Conservation (phyloP, 2,113 vertebrate genomes). For the Terrapene triunguis region DNA sequence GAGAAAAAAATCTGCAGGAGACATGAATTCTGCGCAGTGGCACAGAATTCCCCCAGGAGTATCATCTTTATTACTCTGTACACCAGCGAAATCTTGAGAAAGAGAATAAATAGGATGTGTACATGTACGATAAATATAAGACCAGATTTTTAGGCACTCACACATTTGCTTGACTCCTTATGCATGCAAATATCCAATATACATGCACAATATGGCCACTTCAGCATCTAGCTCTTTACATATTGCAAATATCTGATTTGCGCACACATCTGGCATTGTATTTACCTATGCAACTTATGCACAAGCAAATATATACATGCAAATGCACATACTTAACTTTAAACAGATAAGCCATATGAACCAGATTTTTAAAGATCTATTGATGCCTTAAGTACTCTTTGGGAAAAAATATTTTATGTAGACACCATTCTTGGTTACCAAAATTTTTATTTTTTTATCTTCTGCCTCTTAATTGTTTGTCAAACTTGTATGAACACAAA, state of each 20-base stretch:
- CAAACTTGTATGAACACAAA: neutral
- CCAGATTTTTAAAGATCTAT: neutral
- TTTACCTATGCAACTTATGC: neutral
- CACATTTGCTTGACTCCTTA: neutral
- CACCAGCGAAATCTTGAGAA: neutral
- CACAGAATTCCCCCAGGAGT: too few relatives aligned
- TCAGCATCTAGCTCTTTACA: neutral
- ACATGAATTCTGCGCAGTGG: too few relatives aligned
- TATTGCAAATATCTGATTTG: neutral
- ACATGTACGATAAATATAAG: neutral
- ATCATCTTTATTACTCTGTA: neutral
- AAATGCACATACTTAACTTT: neutral
- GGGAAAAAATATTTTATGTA: neutral
- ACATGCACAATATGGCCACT: accelerated
- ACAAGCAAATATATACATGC: neutral
- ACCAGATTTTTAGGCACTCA: neutral
- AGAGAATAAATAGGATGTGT: neutral
- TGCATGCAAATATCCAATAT: too few relatives aligned
- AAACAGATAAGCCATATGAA: neutral
- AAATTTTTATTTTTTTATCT: neutral
- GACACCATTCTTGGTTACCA: neutral
- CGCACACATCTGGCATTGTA: neutral
- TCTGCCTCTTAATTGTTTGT: neutral
- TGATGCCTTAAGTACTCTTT: neutral
- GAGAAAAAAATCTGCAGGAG: too few relatives aligned